phyloP scores from a whole-genome alignment of 2,888 invertebrate genomes.

The Dromius quadrimaculatus region DNA sequence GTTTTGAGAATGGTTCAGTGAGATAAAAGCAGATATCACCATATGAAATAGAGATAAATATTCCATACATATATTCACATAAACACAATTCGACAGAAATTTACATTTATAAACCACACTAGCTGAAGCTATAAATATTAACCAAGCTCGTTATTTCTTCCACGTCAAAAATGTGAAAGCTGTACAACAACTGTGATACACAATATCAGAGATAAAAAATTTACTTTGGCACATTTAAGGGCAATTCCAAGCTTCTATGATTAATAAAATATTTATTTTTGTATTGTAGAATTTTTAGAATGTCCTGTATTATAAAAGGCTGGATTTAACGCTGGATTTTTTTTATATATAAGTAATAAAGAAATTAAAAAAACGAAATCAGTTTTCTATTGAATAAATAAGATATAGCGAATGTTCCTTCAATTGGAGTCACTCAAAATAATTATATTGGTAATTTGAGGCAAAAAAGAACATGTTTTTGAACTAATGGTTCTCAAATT shows the following conservation, averaged over 20 bases:
- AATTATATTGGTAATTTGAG: no score
- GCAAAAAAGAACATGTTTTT: no score
- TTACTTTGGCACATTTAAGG: slow-evolving; percentile 46
- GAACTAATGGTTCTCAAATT: no score
- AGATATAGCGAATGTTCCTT: no score
- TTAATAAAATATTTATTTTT: slow-evolving; percentile 9
- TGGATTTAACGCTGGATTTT: no score
- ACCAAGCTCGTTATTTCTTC: slow-evolving; percentile 31
- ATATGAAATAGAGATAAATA: slow-evolving; percentile 17
- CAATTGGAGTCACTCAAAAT: no score
- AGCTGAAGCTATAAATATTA: slow-evolving; percentile 38
- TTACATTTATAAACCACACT: slow-evolving; percentile 42
- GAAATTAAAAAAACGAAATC: no score
- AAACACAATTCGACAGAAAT: slow-evolving; percentile 38
- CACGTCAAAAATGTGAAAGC: slow-evolving; percentile 36
- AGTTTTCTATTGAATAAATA: no score
- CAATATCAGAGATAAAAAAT: slow-evolving; percentile 38
- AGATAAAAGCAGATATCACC: slow-evolving; percentile 11
- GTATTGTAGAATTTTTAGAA: no score
- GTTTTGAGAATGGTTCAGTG: slow-evolving; percentile 10
- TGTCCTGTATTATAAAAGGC: no score
- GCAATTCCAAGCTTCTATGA: slow-evolving; percentile 24
- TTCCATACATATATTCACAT: slow-evolving; percentile 17
- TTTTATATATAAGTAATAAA: no score
- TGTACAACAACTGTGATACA: slow-evolving; percentile 47